Evolutionary conservation across 2,797 vertebrate species (phyloP), one percentile per base, ranked within the genome.

Genomic region (Falco biarmicus): DNA sequence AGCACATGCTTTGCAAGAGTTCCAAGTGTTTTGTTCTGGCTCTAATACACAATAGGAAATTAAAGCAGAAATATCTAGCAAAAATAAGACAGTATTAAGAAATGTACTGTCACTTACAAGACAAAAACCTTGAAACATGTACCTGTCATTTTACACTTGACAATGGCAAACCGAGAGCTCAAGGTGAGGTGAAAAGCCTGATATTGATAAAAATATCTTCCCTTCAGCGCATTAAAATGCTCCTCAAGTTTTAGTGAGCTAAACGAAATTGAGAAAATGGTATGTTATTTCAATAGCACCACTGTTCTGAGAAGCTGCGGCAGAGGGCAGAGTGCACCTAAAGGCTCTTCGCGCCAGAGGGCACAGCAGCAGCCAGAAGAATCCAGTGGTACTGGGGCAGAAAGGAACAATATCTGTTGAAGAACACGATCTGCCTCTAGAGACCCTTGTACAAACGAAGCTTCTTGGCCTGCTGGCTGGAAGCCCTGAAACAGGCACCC

Each of bases 71-170:
- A 81, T 32, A 70, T 3, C 4, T 18, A 82, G 4, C n/a, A 75
- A 90, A 88, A 87, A 56, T 39, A 92, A 91, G 75, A 41, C 57
- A 34, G 17, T 13, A 31, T 50, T 87, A 68, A 94, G 81, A 94
- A 78, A 91, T 32, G 11, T 60, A 50, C 70, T 95, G 80, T 89
- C 91, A 94, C 63, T 94, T 84, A 77, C 28, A 92, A 84, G 75
- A 92, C 51, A 94, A 94, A 66, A 47, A 47, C 26, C 13, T 57
- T 68, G 66, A 89, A 90, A 29, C 6, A 2, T n/a, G 26, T 90
- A 89, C 34, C 45, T 96, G 57, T 78, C 73, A 83, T 93, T 97
- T 95, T 54, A n/a, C 53, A 51, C 22, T 57, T 97, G 56, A 96
- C 53, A 86, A 81, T 32, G 39, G 66, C 41, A 89, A 95, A 91